phyloP scores from a whole-genome alignment of 2,113 vertebrate species.

The Phyllostomus discolor region DNA sequence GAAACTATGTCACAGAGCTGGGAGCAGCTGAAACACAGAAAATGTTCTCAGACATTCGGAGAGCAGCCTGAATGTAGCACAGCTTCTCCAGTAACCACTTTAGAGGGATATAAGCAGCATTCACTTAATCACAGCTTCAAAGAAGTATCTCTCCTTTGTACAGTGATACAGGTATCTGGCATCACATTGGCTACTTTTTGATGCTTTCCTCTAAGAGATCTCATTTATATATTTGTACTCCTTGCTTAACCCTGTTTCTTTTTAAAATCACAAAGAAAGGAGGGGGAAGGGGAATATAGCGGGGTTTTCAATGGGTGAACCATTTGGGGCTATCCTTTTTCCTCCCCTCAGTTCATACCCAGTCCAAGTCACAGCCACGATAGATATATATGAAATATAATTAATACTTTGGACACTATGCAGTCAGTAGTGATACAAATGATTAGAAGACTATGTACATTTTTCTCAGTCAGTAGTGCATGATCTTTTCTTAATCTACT shows the following conservation, averaged over 20 bases:
- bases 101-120: neutral
- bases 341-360: neutral
- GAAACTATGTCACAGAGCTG: neutral
- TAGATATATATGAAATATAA: neutral
- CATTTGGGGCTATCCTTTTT: neutral
- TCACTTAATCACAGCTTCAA: neutral
- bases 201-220: neutral
- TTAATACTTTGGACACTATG: neutral
- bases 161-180: neutral
- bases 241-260: neutral
- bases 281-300: neutral
- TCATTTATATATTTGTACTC: neutral
- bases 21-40: neutral
- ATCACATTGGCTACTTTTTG: neutral
- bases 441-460: neutral
- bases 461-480: neutral
- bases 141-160: neutral
- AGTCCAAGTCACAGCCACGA: neutral
- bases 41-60: neutral
- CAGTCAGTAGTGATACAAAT: neutral
- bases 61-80: neutral
- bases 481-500: neutral
- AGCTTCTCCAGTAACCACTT: neutral
- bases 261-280: neutral
- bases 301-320: neutral